These are phyloP conservation scores for Gallinago paraguaiae DNA, from an alignment of 2,113 vertebrate species.

Conservation along the genomic window DNA sequence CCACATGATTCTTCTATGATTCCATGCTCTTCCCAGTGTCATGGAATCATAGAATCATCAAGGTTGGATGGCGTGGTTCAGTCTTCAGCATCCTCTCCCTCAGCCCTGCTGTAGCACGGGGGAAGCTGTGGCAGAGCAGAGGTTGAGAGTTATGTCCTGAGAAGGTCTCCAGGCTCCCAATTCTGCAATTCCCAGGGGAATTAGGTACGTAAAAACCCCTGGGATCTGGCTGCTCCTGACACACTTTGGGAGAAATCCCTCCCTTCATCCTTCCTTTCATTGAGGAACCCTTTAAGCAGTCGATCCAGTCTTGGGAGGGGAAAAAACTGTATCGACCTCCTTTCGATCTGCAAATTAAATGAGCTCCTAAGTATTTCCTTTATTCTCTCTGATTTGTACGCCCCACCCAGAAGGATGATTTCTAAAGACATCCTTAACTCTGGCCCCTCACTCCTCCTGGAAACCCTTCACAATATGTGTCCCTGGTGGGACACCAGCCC, in stretches of 20 bases:
- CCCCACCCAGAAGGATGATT: background rate
- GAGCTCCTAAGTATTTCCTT: background rate
- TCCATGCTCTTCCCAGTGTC: no score
- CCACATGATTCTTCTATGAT: no score
- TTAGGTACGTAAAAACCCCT: fast-evolving
- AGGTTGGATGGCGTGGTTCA: background rate
- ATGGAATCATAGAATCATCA: no score
- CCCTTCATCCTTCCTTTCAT: fast-evolving
- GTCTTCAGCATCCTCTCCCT: background rate
- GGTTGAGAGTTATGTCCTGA: background rate
- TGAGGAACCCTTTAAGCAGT: background rate
- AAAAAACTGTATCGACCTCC: fast-evolving
- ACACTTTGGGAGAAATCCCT: background rate
- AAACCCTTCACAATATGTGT: background rate
- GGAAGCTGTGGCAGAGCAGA: background rate
- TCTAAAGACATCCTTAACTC: background rate
- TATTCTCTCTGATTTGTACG: background rate
- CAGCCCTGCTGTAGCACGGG: fast-evolving
- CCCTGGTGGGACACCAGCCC: background rate
- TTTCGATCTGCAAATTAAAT: background rate
- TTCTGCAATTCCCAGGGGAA: background rate
- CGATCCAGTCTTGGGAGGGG: background rate
- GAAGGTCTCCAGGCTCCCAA: fast-evolving
- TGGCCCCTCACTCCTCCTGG: background rate
- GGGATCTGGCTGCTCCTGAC: background rate